Evolutionary conservation across 2,888 invertebrate genomes (phyloP).

Genomic region (Pediacus dermestoides): DNA sequence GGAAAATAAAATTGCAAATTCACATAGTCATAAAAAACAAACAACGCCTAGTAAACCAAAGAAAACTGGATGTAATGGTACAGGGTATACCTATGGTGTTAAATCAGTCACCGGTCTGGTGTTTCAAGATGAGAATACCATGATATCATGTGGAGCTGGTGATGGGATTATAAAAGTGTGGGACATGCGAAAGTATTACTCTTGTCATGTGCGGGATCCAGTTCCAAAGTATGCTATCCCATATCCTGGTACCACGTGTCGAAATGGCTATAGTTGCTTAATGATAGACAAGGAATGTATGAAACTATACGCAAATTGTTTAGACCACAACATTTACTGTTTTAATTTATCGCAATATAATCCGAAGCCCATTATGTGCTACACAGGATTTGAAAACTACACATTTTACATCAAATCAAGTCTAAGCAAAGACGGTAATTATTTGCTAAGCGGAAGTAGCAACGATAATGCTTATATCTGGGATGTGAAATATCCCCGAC

Average conservation of each 20-base stretch:
- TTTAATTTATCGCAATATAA: conserved; percentile 73
- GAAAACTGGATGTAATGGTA: conserved; percentile 27
- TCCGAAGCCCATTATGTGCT: conserved; percentile 61
- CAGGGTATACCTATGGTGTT: conserved; percentile 50
- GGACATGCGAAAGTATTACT: conserved; percentile 80
- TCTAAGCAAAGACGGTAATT: conserved; percentile 75
- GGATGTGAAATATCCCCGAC: conserved; percentile 63
- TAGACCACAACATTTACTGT: conserved; percentile 82
- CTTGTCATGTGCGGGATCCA: conserved; percentile 64
- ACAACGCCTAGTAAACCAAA: conserved; percentile 49
- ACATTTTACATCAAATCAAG: conserved; percentile 84
- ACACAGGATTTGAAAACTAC: conserved; percentile 71
- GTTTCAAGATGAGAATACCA: conserved; percentile 74
- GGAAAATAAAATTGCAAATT: conserved; percentile 68
- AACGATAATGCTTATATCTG: conserved; percentile 85
- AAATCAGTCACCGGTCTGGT: conserved; percentile 79
- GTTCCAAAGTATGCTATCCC: conserved; percentile 68
- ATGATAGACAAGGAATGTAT: conserved; percentile 66
- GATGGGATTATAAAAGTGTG: conserved; percentile 78
- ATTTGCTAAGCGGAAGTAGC: conserved; percentile 84
- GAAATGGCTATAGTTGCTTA: conserved; percentile 74
- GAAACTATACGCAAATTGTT: conserved; percentile 79
- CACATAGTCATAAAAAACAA: conserved; percentile 53
- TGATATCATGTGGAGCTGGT: conserved; percentile 82
- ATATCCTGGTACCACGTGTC: conserved; percentile 68